Evolutionary conservation across 1,140 invertebrate genomes (phyloP), one percentile per base, ranked within the genome.

Genomic region (Drosophila orosa): DNA sequence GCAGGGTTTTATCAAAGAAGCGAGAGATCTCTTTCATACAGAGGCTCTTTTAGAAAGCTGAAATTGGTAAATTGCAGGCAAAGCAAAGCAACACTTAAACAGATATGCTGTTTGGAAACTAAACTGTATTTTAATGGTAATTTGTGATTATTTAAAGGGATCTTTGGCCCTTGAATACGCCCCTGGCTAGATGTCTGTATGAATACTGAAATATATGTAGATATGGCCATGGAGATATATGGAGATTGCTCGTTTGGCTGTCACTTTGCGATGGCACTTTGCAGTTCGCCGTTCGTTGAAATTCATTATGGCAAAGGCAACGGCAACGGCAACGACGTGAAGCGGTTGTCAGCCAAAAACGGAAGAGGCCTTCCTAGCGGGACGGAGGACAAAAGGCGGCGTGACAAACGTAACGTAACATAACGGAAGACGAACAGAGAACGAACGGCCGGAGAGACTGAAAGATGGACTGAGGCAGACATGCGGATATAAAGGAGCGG

Each of bases 401-500:
- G 78, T 86, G 82, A 86, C 82, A 86, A 82, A 86, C 80, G 82
- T 79, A 82, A 79, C 80, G 80, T 78, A 79, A 83, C 80, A 79
- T 72, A 86, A 87, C 82, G 83, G 82, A 86, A 85, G 66, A 82
- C 69, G n/a, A 73, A 35, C 76, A 72, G 76, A 76, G 66, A 22
- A 48, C 65, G 56, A 44, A 24, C 19, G 40, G 24, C 12, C 15
- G 52, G 35, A 33, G 22, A 31, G 17, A 44, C 12, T 29, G 15
- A 17, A 10, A 35, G 29, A 10, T 8, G 19, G 17, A 55, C 60
- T 29, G 25, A n/a, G 44, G 65, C 48, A 69, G 65, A 69, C 47
- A 69, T 54, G 45, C 45, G 62, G 29, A 69, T 52, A 44, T 22
- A 37, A 67, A 39, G 42, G n/a, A 33, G 33, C 5, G 39, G 10